phyloP scores from a whole-genome alignment of 1,140 invertebrate genomes.

The Lethocerus indicus region DNA sequence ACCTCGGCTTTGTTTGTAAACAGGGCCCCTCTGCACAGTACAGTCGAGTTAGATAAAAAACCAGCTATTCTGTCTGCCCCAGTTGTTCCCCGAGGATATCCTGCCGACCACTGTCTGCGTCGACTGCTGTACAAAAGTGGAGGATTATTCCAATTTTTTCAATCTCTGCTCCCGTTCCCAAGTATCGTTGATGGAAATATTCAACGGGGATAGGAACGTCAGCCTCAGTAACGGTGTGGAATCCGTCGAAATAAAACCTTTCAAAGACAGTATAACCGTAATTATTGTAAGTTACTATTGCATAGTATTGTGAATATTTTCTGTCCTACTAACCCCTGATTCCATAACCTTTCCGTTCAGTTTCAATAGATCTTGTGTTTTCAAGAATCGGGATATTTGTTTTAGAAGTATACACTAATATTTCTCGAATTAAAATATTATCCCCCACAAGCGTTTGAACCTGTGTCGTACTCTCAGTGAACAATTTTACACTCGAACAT shows the following conservation, averaged over 20 bases:
- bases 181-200: conserved; percentile 7
- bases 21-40: too few species aligned
- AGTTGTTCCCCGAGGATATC: conserved; percentile 17
- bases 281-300: background rate
- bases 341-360: background rate
- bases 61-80: too few species aligned
- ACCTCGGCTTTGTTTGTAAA: too few species aligned
- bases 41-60: too few species aligned
- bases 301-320: background rate
- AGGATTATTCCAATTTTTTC: conserved; percentile 15
- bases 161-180: conserved; percentile 10
- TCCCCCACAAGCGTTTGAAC: too few species aligned
- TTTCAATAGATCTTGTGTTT: background rate
- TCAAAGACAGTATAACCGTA: background rate
- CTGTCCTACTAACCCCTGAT: background rate
- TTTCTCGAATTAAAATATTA: too few species aligned
- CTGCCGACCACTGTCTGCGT: conserved; percentile 19
- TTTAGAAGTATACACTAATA: too few species aligned
- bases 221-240: background rate
- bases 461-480: too few species aligned
- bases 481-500: too few species aligned
- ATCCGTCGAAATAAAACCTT: background rate
- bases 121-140: conserved; percentile 17
- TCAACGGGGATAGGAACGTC: conserved; percentile 1
- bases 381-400: too few species aligned